Evolutionary conservation across 2,797 vertebrate species (phyloP).

Genomic region (Melanotaenia boesemani): DNA sequence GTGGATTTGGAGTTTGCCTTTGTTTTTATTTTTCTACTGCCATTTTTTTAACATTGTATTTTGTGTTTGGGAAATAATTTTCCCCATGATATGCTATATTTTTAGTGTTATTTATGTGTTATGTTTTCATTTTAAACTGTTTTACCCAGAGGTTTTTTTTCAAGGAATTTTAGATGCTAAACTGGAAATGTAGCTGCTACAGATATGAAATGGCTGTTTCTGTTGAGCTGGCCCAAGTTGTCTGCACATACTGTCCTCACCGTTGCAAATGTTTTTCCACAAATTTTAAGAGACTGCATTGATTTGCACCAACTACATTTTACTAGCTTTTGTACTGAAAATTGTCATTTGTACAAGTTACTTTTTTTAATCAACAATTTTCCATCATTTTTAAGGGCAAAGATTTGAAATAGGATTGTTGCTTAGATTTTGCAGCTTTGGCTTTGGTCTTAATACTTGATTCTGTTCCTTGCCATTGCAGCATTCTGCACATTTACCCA

Average conservation of each 20-base stretch:
- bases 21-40: constrained; percentile 79
- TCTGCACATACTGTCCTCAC: constrained; percentile 75
- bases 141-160: constrained; percentile 42
- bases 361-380: constrained; percentile 75
- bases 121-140: constrained; percentile 46
- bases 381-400: constrained; percentile 80
- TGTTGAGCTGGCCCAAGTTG: constrained; percentile 73
- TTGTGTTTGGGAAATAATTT: constrained; percentile 46
- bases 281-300: constrained; percentile 72
- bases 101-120: constrained; percentile 82
- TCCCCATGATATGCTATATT: constrained; percentile 57
- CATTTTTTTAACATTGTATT: constrained; percentile 55
- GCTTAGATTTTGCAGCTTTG: constrained; percentile 84
- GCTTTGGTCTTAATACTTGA: constrained; percentile 72
- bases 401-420: constrained; percentile 83
- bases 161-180: constrained; percentile 71
- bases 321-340: constrained; percentile 86
- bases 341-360: constrained; percentile 85
- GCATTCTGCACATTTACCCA: constrained; percentile 77
- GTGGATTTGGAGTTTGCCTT: constrained; percentile 48
- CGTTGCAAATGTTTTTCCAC: constrained; percentile 67
- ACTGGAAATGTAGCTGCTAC: constrained; percentile 87
- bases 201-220: constrained; percentile 73
- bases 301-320: constrained; percentile 83
- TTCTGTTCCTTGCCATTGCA: constrained; percentile 71